These are phyloP conservation scores for Pocillopora grandis DNA, from an alignment of 92 coral and sea anemone species.

Conservation along the genomic window DNA sequence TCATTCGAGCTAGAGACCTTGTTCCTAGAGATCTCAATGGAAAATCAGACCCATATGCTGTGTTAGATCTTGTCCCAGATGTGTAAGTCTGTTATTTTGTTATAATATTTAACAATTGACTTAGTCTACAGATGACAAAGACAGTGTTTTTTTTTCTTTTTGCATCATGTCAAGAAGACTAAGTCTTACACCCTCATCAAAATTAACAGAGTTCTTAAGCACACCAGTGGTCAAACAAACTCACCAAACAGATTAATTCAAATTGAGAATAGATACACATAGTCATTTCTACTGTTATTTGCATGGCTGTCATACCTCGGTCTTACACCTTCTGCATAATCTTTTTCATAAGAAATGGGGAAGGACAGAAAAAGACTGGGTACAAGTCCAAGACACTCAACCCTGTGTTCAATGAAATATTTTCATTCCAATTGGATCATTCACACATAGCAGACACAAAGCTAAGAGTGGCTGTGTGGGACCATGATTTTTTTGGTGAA, in stretches of 20 bases:
- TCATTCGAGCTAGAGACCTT: slow-evolving; percentile 89
- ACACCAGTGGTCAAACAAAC: too few relatives aligned
- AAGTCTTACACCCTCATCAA: too few relatives aligned
- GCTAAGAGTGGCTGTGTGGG: slow-evolving; percentile 83
- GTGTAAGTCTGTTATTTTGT: slow-evolving; percentile 47
- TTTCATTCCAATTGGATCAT: slow-evolving; percentile 85
- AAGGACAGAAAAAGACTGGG: slow-evolving; percentile 83
- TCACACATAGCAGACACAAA: slow-evolving; percentile 63
- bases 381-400: slow-evolving; percentile 88
- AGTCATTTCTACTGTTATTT: neutral
- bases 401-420: slow-evolving; percentile 91
- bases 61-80: slow-evolving; percentile 87
- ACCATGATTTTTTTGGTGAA: slow-evolving; percentile 95
- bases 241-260: too few relatives aligned
- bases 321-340: neutral
- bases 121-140: too few relatives aligned
- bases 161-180: too few relatives aligned
- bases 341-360: slow-evolving; percentile 43
- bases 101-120: neutral
- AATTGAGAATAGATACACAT: neutral
- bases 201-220: too few relatives aligned
- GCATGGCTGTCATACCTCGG: too few relatives aligned
- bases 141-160: too few relatives aligned
- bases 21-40: slow-evolving; percentile 94
- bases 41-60: slow-evolving; percentile 94